A percentile compares a stretch with the other conserved stretches of the same genome.
Conservation (phyloP, 2,113 vertebrate species). For the Rhinolophus ferrumequinum region DNA sequence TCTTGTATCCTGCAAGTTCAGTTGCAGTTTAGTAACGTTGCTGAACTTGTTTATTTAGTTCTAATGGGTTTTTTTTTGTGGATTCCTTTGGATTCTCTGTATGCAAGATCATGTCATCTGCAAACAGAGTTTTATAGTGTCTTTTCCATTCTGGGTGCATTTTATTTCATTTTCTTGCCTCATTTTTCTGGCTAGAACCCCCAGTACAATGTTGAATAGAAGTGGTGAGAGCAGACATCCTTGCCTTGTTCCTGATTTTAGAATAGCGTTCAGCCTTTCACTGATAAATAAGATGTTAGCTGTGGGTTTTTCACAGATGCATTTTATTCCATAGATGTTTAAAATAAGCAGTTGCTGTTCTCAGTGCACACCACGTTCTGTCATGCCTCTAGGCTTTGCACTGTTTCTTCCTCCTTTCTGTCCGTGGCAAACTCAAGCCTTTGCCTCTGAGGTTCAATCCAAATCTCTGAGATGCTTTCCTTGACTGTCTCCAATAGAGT, state of each 20-base stretch:
- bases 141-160: background rate
- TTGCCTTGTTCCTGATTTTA: constrained; percentile 4
- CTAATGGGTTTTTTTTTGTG: background rate
- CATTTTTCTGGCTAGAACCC: background rate
- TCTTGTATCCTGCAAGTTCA: constrained; percentile 10
- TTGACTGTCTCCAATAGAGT: background rate
- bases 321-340: background rate
- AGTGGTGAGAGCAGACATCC: background rate
- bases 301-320: background rate
- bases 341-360: background rate
- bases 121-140: background rate
- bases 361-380: background rate
- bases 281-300: background rate
- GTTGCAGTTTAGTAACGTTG: background rate
- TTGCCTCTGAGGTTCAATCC: background rate
- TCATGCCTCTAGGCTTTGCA: background rate
- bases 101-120: background rate
- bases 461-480: background rate
- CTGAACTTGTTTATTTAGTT: background rate
- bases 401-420: background rate
- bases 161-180: constrained; percentile 25
- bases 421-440: background rate
- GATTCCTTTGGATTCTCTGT: background rate
- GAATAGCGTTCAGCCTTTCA: background rate
- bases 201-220: background rate